Evolutionary conservation across 2,113 vertebrate species (phyloP).

Genomic region (Formicarius rufipectus): DNA sequence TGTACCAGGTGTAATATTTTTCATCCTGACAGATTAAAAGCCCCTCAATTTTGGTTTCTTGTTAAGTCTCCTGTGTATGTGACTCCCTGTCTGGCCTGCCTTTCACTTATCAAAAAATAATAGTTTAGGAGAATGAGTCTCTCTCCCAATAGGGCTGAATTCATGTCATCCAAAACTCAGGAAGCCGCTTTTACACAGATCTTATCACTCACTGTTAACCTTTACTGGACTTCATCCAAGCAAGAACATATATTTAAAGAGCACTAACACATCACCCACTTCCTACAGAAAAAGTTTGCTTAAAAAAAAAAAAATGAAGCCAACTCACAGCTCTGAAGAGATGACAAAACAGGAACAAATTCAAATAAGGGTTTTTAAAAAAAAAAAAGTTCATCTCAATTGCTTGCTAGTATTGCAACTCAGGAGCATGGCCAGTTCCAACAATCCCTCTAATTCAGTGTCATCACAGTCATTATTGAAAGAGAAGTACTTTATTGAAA

Average conservation of each 20-base stretch:
- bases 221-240: not conserved
- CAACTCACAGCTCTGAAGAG: not conserved
- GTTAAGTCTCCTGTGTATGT: not conserved
- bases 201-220: not conserved
- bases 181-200: not conserved
- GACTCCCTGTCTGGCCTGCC: not conserved
- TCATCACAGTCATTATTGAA: no score
- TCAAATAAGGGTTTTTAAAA: not conserved
- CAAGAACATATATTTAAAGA: not conserved
- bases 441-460: not conserved
- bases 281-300: not conserved
- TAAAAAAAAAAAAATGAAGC: not conserved
- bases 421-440: not conserved
- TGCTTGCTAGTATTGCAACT: not conserved
- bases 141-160: not conserved
- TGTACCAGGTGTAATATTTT: not conserved
- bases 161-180: not conserved
- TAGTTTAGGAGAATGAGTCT: not conserved
- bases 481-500: not conserved
- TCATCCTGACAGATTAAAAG: not conserved
- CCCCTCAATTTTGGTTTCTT: not conserved
- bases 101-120: accelerated
- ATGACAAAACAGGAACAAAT: not conserved
- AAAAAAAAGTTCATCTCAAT: not conserved
- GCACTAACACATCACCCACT: not conserved